phyloP scores from a whole-genome alignment of 2,888 invertebrate genomes.

The Brachypterus glaber region DNA sequence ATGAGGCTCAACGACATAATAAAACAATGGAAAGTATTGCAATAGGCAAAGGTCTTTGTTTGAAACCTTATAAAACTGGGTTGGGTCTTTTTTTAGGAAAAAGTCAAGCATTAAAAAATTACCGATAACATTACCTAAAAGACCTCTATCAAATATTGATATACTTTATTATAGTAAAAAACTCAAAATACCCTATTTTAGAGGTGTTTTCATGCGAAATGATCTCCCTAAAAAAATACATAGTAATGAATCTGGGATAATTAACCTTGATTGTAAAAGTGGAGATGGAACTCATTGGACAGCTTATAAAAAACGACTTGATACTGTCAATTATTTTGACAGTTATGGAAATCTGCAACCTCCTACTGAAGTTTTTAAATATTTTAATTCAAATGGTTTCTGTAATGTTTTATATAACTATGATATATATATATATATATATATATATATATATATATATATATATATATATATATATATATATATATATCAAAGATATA shows the following conservation, averaged over 20 bases:
- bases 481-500: too few species aligned
- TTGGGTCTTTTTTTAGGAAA: conserved; percentile 7
- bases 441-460: too few species aligned
- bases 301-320: conserved; percentile 13
- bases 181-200: conserved; percentile 17
- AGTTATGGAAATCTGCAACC: conserved; percentile 18
- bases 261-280: conserved; percentile 14
- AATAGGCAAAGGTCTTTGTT: conserved; percentile 19
- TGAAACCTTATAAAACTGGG: too few species aligned
- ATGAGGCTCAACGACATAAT: conserved; percentile 32
- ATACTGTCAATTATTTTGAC: conserved; percentile 14
- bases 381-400: too few species aligned
- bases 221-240: conserved; percentile 9
- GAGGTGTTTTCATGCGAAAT: conserved; percentile 19
- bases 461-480: too few species aligned
- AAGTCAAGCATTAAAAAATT: conserved; percentile 16
- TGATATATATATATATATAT: too few species aligned
- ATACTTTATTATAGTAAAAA: conserved; percentile 14
- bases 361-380: conserved; percentile 12
- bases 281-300: conserved; percentile 13
- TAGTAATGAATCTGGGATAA: conserved; percentile 11
- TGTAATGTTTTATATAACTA: too few species aligned
- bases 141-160: conserved; percentile 15
- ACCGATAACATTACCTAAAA: conserved; percentile 15
- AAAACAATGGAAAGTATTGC: conserved; percentile 32